A percentile compares a stretch with the other conserved stretches of the same genome.
These are phyloP conservation scores for Argynnis bischoffii DNA, from an alignment of 2,888 invertebrate species.

Conservation along the genomic window DNA sequence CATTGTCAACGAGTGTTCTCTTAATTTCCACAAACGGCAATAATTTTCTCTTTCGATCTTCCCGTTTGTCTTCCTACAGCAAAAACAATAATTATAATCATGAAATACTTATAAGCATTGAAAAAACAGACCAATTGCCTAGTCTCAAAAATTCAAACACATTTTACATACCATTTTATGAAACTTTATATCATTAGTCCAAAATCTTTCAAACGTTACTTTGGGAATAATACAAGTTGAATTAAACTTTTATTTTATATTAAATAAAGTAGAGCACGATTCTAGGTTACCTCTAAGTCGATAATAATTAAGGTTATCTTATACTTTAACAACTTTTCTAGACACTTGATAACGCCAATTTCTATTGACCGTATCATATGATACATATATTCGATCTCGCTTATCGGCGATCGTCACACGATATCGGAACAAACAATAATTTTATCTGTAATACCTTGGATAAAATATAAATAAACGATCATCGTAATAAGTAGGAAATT, in stretches of 20 bases:
- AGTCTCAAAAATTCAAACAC: not conserved
- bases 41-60: not conserved
- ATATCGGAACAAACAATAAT: too few species aligned
- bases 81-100: not conserved
- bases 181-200: not conserved
- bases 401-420: too few species aligned
- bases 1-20: not conserved
- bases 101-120: not conserved
- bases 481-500: too few species aligned
- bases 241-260: not conserved
- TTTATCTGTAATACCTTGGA: too few species aligned
- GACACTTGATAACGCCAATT: not conserved
- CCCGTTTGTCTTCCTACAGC: not conserved
- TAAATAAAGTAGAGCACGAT: slow-evolving; percentile 1
- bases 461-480: too few species aligned
- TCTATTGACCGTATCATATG: not conserved
- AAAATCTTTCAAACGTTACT: not conserved
- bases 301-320: slow-evolving; percentile 16
- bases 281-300: not conserved
- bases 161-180: slow-evolving; percentile 1
- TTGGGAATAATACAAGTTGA: not conserved
- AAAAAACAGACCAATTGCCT: not conserved
- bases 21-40: not conserved
- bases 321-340: not conserved
- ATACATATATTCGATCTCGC: too few species aligned